phyloP scores from a whole-genome alignment of 2,888 invertebrate species.

The Adelphocoris suturalis region DNA sequence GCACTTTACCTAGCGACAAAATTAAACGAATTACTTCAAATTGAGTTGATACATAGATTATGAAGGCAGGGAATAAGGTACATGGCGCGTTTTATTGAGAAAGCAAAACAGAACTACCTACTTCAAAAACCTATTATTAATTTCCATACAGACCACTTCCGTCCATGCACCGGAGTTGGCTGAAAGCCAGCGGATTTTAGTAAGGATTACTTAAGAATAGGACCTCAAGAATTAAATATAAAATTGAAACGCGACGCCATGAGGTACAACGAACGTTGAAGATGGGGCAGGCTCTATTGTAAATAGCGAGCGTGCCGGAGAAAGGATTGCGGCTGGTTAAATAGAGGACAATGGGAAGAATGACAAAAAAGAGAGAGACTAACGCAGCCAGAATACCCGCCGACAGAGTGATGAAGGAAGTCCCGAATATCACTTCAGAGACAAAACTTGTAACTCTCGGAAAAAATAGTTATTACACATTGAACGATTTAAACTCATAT shows the following conservation, averaged over 20 bases:
- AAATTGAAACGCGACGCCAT: background rate
- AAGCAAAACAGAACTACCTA: too few relatives aligned
- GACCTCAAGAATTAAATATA: background rate
- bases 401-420: slow-evolving; percentile 11
- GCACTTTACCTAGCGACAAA: too few relatives aligned
- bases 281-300: background rate
- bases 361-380: slow-evolving; percentile 8
- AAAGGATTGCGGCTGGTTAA: slow-evolving; percentile 42
- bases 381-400: slow-evolving; percentile 13
- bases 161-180: too few relatives aligned
- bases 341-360: slow-evolving; percentile 27
- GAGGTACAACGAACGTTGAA: background rate
- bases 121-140: too few relatives aligned
- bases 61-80: too few relatives aligned
- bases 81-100: too few relatives aligned
- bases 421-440: slow-evolving; percentile 7
- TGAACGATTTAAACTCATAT: background rate
- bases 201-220: background rate
- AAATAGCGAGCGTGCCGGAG: slow-evolving; percentile 39
- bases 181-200: too few relatives aligned
- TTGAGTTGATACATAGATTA: too few relatives aligned
- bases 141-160: too few relatives aligned
- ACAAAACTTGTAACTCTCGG: background rate
- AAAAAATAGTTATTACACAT: background rate
- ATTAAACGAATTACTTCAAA: too few relatives aligned